Percentiles rank a stretch among this genome's conserved stretches.
Conservation (phyloP, 2,797 vertebrate genomes). For the Acanthornis magna region DNA sequence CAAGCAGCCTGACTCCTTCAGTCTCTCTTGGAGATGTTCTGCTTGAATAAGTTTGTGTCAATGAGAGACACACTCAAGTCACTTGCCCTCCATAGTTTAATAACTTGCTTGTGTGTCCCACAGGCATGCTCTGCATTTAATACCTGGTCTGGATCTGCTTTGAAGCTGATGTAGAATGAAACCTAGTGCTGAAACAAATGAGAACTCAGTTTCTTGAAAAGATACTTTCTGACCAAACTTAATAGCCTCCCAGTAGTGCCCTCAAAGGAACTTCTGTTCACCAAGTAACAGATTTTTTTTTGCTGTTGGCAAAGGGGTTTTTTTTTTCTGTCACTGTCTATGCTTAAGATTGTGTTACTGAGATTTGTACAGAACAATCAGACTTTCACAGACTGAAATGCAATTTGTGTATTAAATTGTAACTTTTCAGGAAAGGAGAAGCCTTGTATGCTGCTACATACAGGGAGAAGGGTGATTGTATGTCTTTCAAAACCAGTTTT, state of each 20-base stretch:
- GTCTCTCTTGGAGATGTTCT: neutral
- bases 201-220: neutral
- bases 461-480: neutral
- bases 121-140: neutral
- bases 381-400: neutral
- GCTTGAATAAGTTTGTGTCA: neutral
- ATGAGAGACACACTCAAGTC: fast-evolving
- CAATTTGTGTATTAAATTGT: neutral
- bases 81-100: neutral
- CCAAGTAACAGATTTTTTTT: neutral
- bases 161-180: neutral
- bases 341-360: neutral
- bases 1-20: neutral
- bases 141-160: neutral
- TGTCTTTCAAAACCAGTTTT: neutral
- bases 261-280: neutral
- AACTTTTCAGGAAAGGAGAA: neutral
- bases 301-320: neutral
- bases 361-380: neutral
- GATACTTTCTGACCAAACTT: neutral
- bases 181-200: neutral
- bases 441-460: neutral
- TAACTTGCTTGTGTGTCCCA: neutral
- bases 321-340: neutral
- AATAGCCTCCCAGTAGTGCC: neutral